Base-by-base conservation (phyloP, 1,140 invertebrate species). In the Sarcophaga peregrina region DNA sequence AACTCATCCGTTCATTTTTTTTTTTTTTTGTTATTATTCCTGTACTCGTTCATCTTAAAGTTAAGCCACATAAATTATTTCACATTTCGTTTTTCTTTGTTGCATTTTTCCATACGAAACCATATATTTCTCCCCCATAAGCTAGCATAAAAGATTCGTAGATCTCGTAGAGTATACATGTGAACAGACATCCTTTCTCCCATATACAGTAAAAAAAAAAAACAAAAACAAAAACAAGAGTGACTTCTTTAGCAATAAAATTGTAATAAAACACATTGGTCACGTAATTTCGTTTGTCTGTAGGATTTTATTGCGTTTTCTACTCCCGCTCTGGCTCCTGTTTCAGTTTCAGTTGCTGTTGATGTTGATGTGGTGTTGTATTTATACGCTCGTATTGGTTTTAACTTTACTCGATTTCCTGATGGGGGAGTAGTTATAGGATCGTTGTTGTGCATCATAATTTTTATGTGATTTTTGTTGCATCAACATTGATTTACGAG, bases 251-350 rank as follows among this genome's bases (percentile, higher is more conserved):
- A 86, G 88, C 87, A 88, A 89, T 89, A 90, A 90, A 90, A 90
- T 90, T 86, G 88, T 87, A 88, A 89, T 90, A 90, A 90, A 90
- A 90, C 86, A 89, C 88, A 89, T 90, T 88, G 87, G 88, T 90
- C 88, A 90, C 88, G 88, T 90, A 88, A 88, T 89, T 90, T 87
- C 87, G 87, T 88, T 88, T 89, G 87, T 88, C 88, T 88, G 87
- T 87, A 88, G 87, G 88, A 89, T 89, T 89, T 89, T 89, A 89
- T 89, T 89, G 88, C n/a, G 15, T 25, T 37, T 54, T 45, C 11
- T 81, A 13, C 80, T 81, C n/a, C 78, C 17, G 3, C n/a, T 74
- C 37, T 10, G 20, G 47, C 47, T 45, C 58, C 47, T 52, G 46
- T 50, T 80, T 17, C 7, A 8, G 7, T 72, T 72, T 72, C n/a